Percentiles rank a stretch among this genome's conserved stretches.
These are phyloP conservation scores for Gasterosteus aculeatus DNA, from an alignment of 2,113 vertebrate genomes.

Conservation along the genomic window DNA sequence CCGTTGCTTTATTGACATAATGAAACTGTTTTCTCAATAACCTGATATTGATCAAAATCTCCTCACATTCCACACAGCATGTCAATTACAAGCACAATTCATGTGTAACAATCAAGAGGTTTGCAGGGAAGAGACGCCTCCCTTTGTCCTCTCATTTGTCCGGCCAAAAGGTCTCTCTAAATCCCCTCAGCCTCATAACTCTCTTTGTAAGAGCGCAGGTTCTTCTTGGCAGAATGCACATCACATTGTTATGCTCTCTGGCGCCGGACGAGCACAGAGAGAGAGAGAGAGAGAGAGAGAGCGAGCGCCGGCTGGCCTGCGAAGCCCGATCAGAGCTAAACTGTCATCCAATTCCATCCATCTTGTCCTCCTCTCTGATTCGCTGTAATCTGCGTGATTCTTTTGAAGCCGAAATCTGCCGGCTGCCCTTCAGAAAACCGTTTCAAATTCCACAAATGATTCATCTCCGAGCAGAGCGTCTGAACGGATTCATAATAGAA, in stretches of 20 bases:
- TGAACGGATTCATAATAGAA: constrained; percentile 50
- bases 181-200: constrained; percentile 34
- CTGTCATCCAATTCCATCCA: neutral
- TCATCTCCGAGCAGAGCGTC: constrained; percentile 4
- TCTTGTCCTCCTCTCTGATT: constrained; percentile 31
- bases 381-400: constrained; percentile 29
- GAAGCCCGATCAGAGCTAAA: constrained; percentile 31
- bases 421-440: constrained; percentile 29
- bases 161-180: constrained; percentile 33
- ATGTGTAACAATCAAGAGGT: constrained; percentile 16
- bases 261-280: constrained; percentile 18
- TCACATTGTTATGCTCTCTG: constrained; percentile 31
- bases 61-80: constrained; percentile 7
- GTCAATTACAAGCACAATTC: constrained; percentile 1
- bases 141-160: constrained; percentile 29
- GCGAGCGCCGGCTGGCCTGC: constrained; percentile 4
- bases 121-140: neutral
- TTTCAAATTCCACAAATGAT: constrained; percentile 29
- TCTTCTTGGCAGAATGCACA: constrained; percentile 33
- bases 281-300: neutral
- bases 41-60: constrained; percentile 14
- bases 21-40: neutral
- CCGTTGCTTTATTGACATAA: neutral
- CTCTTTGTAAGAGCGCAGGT: constrained; percentile 14
- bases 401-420: constrained; percentile 35